phyloP scores from a whole-genome alignment of 1,140 invertebrate genomes.

The Solen grandis region DNA sequence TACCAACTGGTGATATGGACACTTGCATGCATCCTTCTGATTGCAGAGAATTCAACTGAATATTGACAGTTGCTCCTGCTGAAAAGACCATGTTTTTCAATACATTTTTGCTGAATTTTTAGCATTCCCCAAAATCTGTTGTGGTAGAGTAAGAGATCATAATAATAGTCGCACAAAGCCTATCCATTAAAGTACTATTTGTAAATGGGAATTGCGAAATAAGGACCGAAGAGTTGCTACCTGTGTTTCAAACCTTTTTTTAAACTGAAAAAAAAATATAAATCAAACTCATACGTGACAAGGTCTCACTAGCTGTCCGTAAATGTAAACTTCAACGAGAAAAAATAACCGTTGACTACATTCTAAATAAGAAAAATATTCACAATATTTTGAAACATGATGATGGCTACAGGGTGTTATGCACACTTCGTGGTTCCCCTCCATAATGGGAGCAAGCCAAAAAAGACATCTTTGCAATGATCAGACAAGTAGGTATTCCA shows the following conservation, averaged over 20 bases:
- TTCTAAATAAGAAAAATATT: background rate
- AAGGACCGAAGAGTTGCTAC: constrained; percentile 5
- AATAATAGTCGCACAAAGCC: background rate
- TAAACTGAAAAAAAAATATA: constrained; percentile 27
- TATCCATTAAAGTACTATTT: constrained; percentile 6
- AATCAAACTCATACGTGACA: constrained; percentile 16
- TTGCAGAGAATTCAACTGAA: constrained; percentile 1
- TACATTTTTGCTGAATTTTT: constrained; percentile 17
- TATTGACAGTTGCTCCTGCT: constrained; percentile 8
- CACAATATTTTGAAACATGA: constrained; percentile 43
- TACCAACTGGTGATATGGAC: background rate
- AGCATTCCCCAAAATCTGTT: constrained; percentile 1
- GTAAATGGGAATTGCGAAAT: constrained; percentile 13
- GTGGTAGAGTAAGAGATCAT: background rate
- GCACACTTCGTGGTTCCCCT: constrained; percentile 51
- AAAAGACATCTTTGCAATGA: constrained; percentile 63
- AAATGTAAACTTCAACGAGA: too few species aligned
- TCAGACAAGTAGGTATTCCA: constrained; percentile 59
- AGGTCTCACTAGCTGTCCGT: constrained; percentile 27
- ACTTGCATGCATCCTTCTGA: background rate
- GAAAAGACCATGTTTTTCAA: constrained; percentile 13
- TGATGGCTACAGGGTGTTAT: constrained; percentile 55
- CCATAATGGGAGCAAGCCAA: constrained; percentile 57
- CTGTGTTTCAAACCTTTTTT: background rate
- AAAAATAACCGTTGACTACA: constrained; percentile 37